Conservation (phyloP, 2,888 invertebrate genomes). For the Drosophila fulvimacula region DNA sequence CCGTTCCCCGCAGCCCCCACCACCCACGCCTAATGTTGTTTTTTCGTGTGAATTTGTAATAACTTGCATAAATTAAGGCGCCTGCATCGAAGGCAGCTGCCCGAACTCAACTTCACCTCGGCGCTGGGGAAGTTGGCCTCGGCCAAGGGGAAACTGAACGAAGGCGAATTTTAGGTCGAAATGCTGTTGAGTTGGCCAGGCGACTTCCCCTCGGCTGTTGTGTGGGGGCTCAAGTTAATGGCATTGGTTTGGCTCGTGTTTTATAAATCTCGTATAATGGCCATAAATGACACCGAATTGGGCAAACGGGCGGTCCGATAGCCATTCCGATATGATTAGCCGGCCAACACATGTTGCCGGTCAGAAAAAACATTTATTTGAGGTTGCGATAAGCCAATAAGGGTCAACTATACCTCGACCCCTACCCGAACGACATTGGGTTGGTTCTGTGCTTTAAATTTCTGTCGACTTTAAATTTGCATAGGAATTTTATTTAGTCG, state of each 20-base stretch:
- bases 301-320: slow-evolving; percentile 35
- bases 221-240: slow-evolving; percentile 22
- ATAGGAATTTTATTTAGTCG: slow-evolving; percentile 43
- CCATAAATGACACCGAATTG: slow-evolving; percentile 59
- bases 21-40: slow-evolving; percentile 63
- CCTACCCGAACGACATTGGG: too few relatives aligned
- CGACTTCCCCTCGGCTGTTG: background rate
- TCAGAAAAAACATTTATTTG: slow-evolving; percentile 50
- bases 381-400: slow-evolving; percentile 59
- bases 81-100: slow-evolving; percentile 35
- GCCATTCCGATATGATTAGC: slow-evolving; percentile 53
- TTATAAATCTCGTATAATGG: slow-evolving; percentile 68
- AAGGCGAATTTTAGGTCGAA: slow-evolving; percentile 43
- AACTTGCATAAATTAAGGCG: slow-evolving; percentile 78
- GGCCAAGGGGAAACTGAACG: slow-evolving; percentile 51
- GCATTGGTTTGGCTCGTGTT: slow-evolving; percentile 46
- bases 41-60: slow-evolving; percentile 80
- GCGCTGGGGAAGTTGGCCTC: background rate
- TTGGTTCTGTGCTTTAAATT: slow-evolving; percentile 39
- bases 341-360: slow-evolving; percentile 42
- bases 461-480: slow-evolving; percentile 48
- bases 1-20: background rate
- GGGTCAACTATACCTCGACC: slow-evolving; percentile 42
- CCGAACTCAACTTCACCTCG: slow-evolving; percentile 52
- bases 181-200: slow-evolving; percentile 24